Evolutionary conservation across 1,140 invertebrate genomes (phyloP).

Genomic region (Globodera rostochiensis): DNA sequence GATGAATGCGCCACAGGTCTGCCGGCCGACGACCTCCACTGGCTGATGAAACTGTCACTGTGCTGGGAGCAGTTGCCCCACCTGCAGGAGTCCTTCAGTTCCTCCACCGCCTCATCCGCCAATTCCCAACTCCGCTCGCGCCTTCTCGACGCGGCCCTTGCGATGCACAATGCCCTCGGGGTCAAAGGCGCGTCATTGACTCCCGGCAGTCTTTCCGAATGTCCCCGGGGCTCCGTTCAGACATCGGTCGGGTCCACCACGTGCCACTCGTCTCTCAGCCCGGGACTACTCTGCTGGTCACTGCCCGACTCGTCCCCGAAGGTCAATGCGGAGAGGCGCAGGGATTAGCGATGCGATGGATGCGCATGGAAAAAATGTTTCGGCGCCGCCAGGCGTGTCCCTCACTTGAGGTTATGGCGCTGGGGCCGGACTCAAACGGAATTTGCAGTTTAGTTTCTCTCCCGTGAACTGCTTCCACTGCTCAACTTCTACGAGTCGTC

Average conservation of each 20-base stretch:
- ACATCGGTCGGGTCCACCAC: conserved; percentile 88
- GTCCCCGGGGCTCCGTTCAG: conserved; percentile 61
- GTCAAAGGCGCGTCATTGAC: conserved; percentile 70
- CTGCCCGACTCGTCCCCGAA: conserved; percentile 69
- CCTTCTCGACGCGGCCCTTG: conserved; percentile 82
- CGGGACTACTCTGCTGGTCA: conserved; percentile 68
- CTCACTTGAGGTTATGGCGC: conserved; percentile 37
- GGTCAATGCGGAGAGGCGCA: conserved; percentile 13
- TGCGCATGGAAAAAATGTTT: conserved; percentile 42
- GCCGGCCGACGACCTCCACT: conserved; percentile 79
- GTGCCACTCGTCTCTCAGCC: conserved; percentile 76
- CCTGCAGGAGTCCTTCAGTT: conserved; percentile 85
- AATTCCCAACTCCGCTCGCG: conserved; percentile 72
- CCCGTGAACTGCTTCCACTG: conserved; percentile 68
- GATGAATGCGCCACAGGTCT: conserved; percentile 73
- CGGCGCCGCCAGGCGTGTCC: conserved; percentile 36
- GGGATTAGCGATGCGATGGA: conserved; percentile 49
- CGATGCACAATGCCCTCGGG: conserved; percentile 88
- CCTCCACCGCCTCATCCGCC: conserved; percentile 80
- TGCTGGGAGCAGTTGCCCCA: conserved; percentile 93
- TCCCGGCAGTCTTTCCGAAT: neutral
- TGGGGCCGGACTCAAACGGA: neutral
- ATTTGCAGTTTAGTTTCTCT: conserved; percentile 26
- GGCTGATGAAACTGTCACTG: conserved; percentile 92
- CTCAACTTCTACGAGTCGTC: conserved; percentile 88